These are phyloP conservation scores for Capra hircus DNA, from an alignment of 2,113 vertebrate genomes.

Conservation along the genomic window DNA sequence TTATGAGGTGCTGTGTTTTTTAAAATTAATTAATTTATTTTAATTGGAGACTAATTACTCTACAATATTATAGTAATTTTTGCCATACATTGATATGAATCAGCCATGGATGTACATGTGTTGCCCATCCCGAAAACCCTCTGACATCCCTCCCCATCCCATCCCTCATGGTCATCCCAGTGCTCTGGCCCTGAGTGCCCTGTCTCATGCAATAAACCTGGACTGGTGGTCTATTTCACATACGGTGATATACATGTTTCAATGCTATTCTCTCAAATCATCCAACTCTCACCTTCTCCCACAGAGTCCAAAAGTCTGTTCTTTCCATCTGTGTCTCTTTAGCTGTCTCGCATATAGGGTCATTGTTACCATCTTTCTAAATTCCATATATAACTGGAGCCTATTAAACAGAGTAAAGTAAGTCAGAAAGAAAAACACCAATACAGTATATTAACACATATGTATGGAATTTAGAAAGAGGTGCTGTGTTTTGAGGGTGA, in stretches of 20 bases:
- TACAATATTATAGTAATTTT: not conserved
- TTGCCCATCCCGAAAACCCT: rapidly evolving
- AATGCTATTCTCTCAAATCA: not conserved
- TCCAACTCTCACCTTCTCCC: not conserved
- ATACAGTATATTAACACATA: not conserved
- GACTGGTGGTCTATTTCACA: not conserved
- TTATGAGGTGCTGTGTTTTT: not conserved
- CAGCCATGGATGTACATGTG: not conserved
- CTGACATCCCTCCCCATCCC: not conserved
- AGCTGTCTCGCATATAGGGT: not conserved
- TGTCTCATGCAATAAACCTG: not conserved
- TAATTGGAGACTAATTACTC: not conserved
- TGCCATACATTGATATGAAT: not conserved
- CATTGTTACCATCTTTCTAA: not conserved
- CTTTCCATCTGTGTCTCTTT: not conserved
- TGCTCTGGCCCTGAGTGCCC: rapidly evolving
- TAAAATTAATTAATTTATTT: not conserved
- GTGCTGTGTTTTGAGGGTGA: not conserved
- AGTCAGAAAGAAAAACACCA: not conserved
- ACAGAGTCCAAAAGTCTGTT: not conserved
- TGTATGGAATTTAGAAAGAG: not conserved
- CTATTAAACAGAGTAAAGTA: not conserved
- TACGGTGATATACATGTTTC: not conserved
- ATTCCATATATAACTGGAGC: not conserved
- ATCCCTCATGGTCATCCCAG: not conserved